Evolutionary conservation across 2,797 vertebrate genomes (phyloP).

Genomic region (Cuculus canorus): DNA sequence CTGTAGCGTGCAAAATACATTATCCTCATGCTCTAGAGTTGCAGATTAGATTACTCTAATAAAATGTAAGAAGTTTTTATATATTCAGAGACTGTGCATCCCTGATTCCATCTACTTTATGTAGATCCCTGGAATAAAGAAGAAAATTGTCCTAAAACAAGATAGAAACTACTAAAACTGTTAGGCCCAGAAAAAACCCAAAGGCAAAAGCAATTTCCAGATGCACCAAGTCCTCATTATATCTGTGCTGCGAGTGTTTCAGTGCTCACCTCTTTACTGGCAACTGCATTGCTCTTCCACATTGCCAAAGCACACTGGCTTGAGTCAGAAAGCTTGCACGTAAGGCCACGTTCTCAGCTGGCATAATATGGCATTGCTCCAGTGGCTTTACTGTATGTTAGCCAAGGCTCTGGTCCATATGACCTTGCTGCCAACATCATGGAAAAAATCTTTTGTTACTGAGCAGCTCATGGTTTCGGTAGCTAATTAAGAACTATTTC

Average conservation of each 20-base stretch:
- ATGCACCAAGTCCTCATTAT: neutral
- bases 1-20: neutral
- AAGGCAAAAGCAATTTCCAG: neutral
- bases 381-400: neutral
- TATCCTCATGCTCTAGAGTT: neutral
- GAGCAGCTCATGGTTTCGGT: neutral
- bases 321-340: neutral
- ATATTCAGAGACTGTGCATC: neutral
- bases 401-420: neutral
- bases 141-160: neutral
- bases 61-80: neutral
- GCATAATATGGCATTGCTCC: neutral
- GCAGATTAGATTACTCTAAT: neutral
- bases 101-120: neutral
- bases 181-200: neutral
- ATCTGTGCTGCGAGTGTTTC: neutral
- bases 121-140: neutral
- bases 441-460: neutral
- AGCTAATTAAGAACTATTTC: constrained; percentile 6
- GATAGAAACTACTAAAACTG: neutral
- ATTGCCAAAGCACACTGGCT: neutral
- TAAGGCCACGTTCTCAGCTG: neutral
- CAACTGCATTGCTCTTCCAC: neutral
- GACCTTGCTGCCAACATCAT: neutral
- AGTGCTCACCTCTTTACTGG: neutral